Evolutionary conservation across 1,140 invertebrate species (phyloP).

Genomic region (Atopsyche davidsoni): DNA sequence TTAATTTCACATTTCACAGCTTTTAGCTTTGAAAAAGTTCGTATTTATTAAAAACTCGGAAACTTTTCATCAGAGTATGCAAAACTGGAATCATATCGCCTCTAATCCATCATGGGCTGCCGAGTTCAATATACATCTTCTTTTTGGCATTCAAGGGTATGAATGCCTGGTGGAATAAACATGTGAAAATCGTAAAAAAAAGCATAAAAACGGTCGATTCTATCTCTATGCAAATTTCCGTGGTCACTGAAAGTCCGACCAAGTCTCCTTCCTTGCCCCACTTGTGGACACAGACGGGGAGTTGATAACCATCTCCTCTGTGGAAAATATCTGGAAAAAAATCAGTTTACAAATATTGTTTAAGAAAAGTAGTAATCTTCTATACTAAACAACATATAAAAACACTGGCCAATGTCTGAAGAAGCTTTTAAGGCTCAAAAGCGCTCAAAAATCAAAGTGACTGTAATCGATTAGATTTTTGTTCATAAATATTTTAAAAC

Average conservation of each 20-base stretch:
- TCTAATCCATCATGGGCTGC: too few species aligned
- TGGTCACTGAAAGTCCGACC: constrained; percentile 12
- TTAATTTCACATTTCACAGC: too few species aligned
- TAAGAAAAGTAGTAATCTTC: too few species aligned
- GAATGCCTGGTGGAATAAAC: constrained; percentile 27
- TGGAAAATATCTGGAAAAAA: too few species aligned
- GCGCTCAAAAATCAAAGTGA: not conserved
- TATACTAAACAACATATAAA: not conserved
- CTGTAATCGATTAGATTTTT: not conserved
- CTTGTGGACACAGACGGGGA: not conserved
- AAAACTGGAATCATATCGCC: too few species aligned
- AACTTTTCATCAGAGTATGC: too few species aligned
- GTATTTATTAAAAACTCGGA: too few species aligned
- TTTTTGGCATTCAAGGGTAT: constrained; percentile 11
- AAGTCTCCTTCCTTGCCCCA: not conserved
- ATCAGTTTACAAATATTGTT: too few species aligned
- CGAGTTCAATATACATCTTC: not conserved
- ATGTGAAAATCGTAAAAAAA: constrained; percentile 26
- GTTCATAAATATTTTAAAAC: too few species aligned
- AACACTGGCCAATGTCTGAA: not conserved
- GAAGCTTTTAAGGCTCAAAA: not conserved
- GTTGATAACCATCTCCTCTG: too few species aligned
- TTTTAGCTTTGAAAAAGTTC: too few species aligned
- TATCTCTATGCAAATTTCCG: constrained; percentile 29
- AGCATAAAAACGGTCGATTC: constrained; percentile 26